Percentiles rank a stretch among this genome's conserved stretches.
phyloP scores from a whole-genome alignment of 1,140 invertebrate genomes.

The Adoxophyes honmai region DNA sequence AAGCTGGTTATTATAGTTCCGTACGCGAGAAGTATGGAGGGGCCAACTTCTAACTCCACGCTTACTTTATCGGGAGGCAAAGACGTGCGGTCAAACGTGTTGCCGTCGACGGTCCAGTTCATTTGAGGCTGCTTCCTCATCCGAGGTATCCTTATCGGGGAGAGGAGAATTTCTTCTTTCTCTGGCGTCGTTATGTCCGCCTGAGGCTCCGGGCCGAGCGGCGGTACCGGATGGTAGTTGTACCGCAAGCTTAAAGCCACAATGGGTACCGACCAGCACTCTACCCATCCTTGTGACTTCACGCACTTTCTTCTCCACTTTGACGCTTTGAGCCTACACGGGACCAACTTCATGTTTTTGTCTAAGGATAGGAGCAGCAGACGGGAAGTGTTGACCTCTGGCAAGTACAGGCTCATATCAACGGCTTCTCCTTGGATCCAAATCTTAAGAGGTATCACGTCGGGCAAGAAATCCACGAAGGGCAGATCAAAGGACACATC shows the following conservation, averaged over 20 bases:
- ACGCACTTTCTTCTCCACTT: conserved; percentile 94
- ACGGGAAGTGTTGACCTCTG: conserved; percentile 93
- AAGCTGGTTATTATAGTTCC: conserved; percentile 93
- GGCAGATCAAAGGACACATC: conserved; percentile 95
- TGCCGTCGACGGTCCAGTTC: conserved; percentile 81
- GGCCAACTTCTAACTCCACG: conserved; percentile 95
- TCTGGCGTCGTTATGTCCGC: conserved; percentile 95
- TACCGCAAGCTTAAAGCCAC: conserved; percentile 94
- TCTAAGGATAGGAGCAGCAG: conserved; percentile 91
- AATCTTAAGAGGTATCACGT: conserved; percentile 91
- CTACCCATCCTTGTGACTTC: conserved; percentile 90
- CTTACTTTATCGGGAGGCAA: conserved; percentile 91
- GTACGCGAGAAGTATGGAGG: conserved; percentile 92
- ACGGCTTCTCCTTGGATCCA: conserved; percentile 97
- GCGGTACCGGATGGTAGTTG: conserved; percentile 93
- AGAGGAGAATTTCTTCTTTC: conserved; percentile 94
- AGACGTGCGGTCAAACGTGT: conserved; percentile 91
- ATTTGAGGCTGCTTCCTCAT: conserved; percentile 84
- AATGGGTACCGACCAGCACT: conserved; percentile 97
- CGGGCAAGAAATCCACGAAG: conserved; percentile 94
- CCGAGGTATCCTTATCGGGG: conserved; percentile 92
- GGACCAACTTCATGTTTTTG: conserved; percentile 91
- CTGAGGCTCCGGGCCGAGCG: conserved; percentile 89
- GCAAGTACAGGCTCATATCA: conserved; percentile 92
- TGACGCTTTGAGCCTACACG: conserved; percentile 69